Conservation (phyloP, 2,888 invertebrate species). For the Stramonita haemastoma region DNA sequence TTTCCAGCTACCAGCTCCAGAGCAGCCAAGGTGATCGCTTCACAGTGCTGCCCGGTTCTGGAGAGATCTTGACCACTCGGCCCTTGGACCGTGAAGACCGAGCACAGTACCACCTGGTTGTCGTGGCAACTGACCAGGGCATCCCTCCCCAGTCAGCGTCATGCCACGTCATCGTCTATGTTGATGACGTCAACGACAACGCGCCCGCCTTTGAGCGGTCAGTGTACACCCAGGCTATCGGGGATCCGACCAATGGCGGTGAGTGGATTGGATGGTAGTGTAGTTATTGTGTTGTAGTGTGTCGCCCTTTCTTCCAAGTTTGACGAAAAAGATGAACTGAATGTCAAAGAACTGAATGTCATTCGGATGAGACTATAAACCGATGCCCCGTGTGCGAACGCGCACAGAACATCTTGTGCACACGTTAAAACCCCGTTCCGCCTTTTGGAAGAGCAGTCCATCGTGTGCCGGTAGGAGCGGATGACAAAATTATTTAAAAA, state of each 20-base stretch:
- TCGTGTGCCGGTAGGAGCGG: too few species aligned
- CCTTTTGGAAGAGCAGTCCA: too few species aligned
- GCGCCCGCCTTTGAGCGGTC: slow-evolving; percentile 83
- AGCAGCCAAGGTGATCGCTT: slow-evolving; percentile 87
- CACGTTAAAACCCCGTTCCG: too few species aligned
- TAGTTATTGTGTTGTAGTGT: background rate
- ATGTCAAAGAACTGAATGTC: too few species aligned
- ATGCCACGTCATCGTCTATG: slow-evolving; percentile 80
- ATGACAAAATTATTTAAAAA: too few species aligned
- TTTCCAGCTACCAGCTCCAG: slow-evolving; percentile 85
- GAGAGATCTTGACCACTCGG: slow-evolving; percentile 84
- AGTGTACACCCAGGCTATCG: slow-evolving; percentile 87
- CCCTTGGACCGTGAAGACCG: slow-evolving; percentile 84
- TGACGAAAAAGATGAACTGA: too few species aligned
- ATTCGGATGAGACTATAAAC: too few species aligned
- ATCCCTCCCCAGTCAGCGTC: slow-evolving; percentile 77
- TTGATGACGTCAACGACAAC: slow-evolving; percentile 89
- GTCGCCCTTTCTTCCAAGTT: too few species aligned
- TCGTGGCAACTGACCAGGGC: slow-evolving; percentile 74
- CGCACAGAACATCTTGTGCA: too few species aligned
- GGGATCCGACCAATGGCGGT: slow-evolving; percentile 87
- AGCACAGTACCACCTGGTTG: slow-evolving; percentile 71
- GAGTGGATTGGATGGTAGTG: slow-evolving; percentile 63
- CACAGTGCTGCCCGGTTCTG: slow-evolving; percentile 87
- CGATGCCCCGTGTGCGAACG: too few species aligned